A percentile compares a stretch with the other conserved stretches of the same genome.
Conservation (phyloP, 2,888 invertebrate genomes). For the Hypolimnas misippus region DNA sequence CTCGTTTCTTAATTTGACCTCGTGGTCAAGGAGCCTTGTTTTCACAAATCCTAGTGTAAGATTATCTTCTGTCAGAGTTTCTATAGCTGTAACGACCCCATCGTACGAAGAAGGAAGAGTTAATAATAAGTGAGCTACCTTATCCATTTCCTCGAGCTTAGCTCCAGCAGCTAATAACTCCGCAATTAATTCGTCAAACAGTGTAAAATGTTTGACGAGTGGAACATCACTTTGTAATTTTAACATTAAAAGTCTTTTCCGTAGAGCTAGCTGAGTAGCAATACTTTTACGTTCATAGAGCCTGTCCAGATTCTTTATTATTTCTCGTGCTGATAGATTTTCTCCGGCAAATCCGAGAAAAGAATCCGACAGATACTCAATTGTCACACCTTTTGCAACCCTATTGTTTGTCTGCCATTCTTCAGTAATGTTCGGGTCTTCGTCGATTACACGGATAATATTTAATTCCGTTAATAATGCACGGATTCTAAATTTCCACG, state of each 20-base stretch:
- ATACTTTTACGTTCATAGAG: constrained; percentile 46
- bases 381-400: constrained; percentile 42
- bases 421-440: constrained; percentile 24
- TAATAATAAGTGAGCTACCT: constrained; percentile 54
- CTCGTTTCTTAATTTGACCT: constrained; percentile 41
- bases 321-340: background rate
- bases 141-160: constrained; percentile 55
- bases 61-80: constrained; percentile 53
- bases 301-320: constrained; percentile 36
- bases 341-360: constrained; percentile 31
- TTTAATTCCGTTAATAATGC: constrained; percentile 46
- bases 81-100: constrained; percentile 57
- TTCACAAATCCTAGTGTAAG: constrained; percentile 56
- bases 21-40: constrained; percentile 47
- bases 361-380: constrained; percentile 39
- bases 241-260: constrained; percentile 41
- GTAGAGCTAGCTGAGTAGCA: constrained; percentile 43
- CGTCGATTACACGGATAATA: constrained; percentile 41
- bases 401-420: constrained; percentile 35
- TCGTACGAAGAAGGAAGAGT: constrained; percentile 56
- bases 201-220: background rate
- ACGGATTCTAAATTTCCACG: background rate
- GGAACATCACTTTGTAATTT: constrained; percentile 33
- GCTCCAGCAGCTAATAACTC: constrained; percentile 55
- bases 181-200: constrained; percentile 54